Percentiles rank a stretch among this genome's conserved stretches.
These are phyloP conservation scores for Ormyrus thymus DNA, from an alignment of 2,888 invertebrate species.

Conservation along the genomic window DNA sequence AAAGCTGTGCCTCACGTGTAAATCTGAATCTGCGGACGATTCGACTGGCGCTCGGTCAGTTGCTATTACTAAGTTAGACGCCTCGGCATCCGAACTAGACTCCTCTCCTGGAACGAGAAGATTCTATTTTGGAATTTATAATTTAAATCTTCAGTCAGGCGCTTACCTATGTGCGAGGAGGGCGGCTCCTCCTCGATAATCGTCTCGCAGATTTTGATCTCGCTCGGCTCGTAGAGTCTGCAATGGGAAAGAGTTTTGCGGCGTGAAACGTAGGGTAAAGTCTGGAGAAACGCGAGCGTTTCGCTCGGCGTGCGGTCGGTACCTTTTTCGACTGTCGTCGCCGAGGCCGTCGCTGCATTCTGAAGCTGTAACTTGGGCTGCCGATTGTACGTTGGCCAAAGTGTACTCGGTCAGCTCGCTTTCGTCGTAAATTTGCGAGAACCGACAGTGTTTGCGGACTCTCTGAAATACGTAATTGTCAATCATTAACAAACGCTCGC, in stretches of 20 bases:
- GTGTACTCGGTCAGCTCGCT: neutral
- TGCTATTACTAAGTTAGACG: neutral
- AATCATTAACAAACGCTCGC: neutral
- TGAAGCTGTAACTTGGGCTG: neutral
- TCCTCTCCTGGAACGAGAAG: conserved; percentile 59
- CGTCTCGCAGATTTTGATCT: conserved; percentile 43
- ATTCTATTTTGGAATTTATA: conserved; percentile 63
- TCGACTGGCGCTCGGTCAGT: neutral
- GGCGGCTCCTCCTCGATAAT: conserved; percentile 47
- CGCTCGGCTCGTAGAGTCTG: conserved; percentile 38
- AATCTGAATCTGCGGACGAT: neutral
- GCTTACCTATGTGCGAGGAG: conserved; percentile 52
- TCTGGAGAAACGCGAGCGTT: neutral
- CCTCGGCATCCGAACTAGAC: conserved; percentile 8
- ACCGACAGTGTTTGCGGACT: conserved; percentile 9
- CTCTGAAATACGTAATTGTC: conserved; percentile 22
- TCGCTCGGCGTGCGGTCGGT: neutral
- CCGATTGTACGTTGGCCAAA: neutral
- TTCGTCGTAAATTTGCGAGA: conserved; percentile 6
- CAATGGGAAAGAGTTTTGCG: neutral
- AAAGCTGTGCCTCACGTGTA: neutral
- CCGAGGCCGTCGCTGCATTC: neutral
- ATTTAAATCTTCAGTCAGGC: conserved; percentile 55
- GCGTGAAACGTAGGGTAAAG: too few species aligned
- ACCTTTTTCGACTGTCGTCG: conserved; percentile 47